A percentile compares a stretch with the other conserved stretches of the same genome.
These are phyloP conservation scores for Galago senegalensis DNA, from an alignment of 2,797 vertebrate species.

Conservation along the genomic window DNA sequence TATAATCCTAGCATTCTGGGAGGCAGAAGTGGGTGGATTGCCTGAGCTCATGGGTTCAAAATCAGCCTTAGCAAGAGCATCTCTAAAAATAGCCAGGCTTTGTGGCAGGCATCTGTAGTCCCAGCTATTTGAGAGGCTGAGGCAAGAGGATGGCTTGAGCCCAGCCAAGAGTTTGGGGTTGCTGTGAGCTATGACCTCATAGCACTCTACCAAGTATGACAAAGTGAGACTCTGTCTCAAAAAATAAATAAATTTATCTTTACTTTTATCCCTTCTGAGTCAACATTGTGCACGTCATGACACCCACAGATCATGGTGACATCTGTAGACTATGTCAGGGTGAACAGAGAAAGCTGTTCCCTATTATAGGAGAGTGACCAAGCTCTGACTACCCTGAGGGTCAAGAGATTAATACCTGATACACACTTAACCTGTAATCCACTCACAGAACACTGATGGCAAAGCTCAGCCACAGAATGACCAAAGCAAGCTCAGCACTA, in stretches of 20 bases:
- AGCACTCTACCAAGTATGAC: too few relatives aligned
- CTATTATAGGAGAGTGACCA: neutral
- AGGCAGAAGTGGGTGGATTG: too few relatives aligned
- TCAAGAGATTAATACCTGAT: neutral
- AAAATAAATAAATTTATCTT: neutral
- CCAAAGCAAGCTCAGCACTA: neutral
- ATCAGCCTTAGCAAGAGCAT: too few relatives aligned
- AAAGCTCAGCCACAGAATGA: neutral
- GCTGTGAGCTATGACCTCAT: too few relatives aligned
- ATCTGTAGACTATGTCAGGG: neutral
- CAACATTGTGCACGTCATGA: neutral
- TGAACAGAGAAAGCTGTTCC: neutral
- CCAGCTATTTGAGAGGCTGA: too few relatives aligned
- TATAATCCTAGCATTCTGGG: too few relatives aligned
- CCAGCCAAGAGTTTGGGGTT: too few relatives aligned
- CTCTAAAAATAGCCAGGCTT: too few relatives aligned
- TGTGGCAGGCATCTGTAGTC: too few relatives aligned
- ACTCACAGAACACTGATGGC: neutral
- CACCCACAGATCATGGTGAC: neutral
- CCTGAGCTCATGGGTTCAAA: too few relatives aligned
- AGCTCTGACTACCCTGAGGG: neutral
- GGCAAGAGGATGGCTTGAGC: too few relatives aligned
- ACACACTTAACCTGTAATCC: neutral
- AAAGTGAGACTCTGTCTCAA: too few relatives aligned
- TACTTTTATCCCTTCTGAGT: neutral